Base-by-base conservation (phyloP, 2,113 vertebrate species). In the Athene cunicularia region DNA sequence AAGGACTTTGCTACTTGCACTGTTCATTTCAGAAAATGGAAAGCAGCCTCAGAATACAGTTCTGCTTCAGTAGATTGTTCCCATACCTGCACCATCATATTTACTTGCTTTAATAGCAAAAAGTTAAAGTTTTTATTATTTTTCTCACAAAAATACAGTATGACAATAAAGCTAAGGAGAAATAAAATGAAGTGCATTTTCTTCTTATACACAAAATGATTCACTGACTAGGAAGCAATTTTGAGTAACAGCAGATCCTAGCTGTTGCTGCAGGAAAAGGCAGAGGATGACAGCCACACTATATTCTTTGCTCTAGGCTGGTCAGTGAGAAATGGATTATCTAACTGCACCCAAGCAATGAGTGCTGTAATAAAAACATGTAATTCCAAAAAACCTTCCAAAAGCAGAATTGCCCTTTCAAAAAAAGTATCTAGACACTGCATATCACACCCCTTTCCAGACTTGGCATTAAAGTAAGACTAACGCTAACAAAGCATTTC, bases 401-500 rank as follows among this genome's bases (percentile, higher is more conserved):
- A 70, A 91, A 56, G 19, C 30, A 33, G 12, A 33, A 73, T 0
- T 2, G 12, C 8, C 16, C 53, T 84, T 88, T 12, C 19, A 33
- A 19, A 75, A 49, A 13, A 8, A 14, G 33, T 12, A 35, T 2
- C 55, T 11, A 59, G 47, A 15, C 2, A 4, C 41, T 28, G 16
- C 0, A 0, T 5, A 56, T 7, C 66, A n/a, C 28, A 15, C 27
- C 22, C 37, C 49, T 63, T 30, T 52, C 70, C 55, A 45, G 32
- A 15, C 37, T 11, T 10, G 23, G 37, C 5, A 58, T 47, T 28
- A 24, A 55, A n/a, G 2, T 3, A 47, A 47, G 43, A n/a, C 53
- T 41, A 35, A 26, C 14, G 22, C n/a, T 16, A 80, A 39, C 50
- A 53, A 76, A 87, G 59, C 5, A 0, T 16, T 39, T 28, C 0